These are phyloP conservation scores for Mystacornis crossleyi DNA, from an alignment of 2,113 vertebrate genomes.

Conservation along the genomic window DNA sequence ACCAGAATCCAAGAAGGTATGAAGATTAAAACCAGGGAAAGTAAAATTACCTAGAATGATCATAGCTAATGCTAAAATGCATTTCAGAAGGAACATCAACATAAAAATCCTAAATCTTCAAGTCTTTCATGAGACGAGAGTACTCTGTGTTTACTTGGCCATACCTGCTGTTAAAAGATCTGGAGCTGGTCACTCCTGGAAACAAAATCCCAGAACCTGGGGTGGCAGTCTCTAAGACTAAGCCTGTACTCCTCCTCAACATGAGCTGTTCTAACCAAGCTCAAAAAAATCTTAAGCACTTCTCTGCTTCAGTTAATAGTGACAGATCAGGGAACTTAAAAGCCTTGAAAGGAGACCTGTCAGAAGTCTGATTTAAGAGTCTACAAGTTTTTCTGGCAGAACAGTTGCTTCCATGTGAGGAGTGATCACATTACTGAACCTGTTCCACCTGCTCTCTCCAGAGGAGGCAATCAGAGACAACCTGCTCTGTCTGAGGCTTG, in stretches of 20 bases:
- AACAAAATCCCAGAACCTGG: neutral
- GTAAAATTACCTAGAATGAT: neutral
- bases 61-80: neutral
- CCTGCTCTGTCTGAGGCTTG: neutral
- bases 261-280: neutral
- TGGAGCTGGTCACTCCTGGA: neutral
- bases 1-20: neutral
- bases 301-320: neutral
- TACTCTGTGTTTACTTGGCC: neutral
- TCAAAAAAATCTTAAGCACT: neutral
- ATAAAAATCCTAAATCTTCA: neutral
- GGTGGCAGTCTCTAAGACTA: neutral
- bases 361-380: neutral
- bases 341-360: neutral
- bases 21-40: neutral
- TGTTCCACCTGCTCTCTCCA: constrained; percentile 25
- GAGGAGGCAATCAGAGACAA: neutral
- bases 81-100: neutral
- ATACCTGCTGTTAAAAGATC: neutral
- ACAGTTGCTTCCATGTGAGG: neutral
- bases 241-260: neutral
- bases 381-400: neutral
- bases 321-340: neutral
- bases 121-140: neutral
- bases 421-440: constrained; percentile 20